Base-by-base conservation (phyloP, 1,140 invertebrate genomes). In the Argopecten irradians region DNA sequence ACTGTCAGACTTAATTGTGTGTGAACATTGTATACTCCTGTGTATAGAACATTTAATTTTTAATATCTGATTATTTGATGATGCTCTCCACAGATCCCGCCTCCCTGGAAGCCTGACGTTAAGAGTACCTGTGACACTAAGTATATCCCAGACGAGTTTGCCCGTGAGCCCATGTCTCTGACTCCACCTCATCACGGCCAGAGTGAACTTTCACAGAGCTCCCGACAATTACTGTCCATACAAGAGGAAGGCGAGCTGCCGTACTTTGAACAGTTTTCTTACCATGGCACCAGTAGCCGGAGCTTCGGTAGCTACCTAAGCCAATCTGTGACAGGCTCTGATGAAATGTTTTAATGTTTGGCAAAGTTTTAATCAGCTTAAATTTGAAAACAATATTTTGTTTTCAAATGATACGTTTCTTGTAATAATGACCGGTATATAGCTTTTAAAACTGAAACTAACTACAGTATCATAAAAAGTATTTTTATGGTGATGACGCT, bases 251-350 rank as follows among this genome's bases (percentile, higher is more conserved):
- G 96, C 86, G 97, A 97, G 93, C 90, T 95, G 87, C 96, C 96
- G 3, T 97, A 97, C 93, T 98, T 98, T 94, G 96, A 97, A 82
- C 97, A 97, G 93, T 98, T 98, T 93, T 97, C 97, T n/a, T 98
- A 97, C 94, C 97, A 97, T 90, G 93, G 93, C 19, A 93, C 93
- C 35, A 91, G 93, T 39, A 90, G 91, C 36, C 86, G 89, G 55
- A 93, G 91, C n/a, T 93, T 91, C 87, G 93, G 92, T n/a, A 93
- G 91, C 82, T 94, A 94, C 85, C 89, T 94, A 33, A 93, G 92
- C 86, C 86, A 89, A 14, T 93, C 90, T 96, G 97, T 71, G 34
- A 34, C 46, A 36, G 86, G 86, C 19, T 86, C 86, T 19, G 84
- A 86, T 35, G 89, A 90, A 87, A 41, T 89, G 39, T 91, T 90